phyloP scores from a whole-genome alignment of 2,888 invertebrate species.

The Nematopogon swammerdamellus region DNA sequence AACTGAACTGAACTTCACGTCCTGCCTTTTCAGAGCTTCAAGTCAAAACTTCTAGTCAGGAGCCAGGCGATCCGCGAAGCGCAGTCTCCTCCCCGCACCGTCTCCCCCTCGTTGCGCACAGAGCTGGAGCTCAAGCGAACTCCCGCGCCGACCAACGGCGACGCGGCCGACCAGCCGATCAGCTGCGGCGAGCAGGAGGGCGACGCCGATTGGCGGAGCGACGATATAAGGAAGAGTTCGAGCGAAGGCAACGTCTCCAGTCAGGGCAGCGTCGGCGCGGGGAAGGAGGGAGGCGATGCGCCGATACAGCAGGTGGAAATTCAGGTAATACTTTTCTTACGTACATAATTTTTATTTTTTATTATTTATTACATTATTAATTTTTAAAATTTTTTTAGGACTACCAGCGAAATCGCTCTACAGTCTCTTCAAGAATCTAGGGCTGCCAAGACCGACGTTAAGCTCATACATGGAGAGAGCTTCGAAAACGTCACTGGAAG shows the following conservation, averaged over 20 bases:
- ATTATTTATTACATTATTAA: too few relatives aligned
- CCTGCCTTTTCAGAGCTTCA: slow-evolving; percentile 53
- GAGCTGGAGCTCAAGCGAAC: background rate
- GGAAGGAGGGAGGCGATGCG: slow-evolving; percentile 17
- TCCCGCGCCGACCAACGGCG: slow-evolving; percentile 9
- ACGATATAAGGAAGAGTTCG: slow-evolving; percentile 1
- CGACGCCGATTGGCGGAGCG: slow-evolving; percentile 10
- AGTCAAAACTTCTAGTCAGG: slow-evolving; percentile 80
- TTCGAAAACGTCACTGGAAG: too few relatives aligned
- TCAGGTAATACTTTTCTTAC: too few relatives aligned
- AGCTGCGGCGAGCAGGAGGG: slow-evolving; percentile 13
- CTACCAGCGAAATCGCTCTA: too few relatives aligned
- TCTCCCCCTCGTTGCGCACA: slow-evolving; percentile 31
- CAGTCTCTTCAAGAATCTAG: too few relatives aligned
- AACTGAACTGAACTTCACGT: too few relatives aligned
- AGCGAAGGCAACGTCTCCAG: background rate
- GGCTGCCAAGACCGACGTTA: too few relatives aligned
- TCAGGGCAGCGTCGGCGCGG: background rate
- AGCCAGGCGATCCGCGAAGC: slow-evolving; percentile 90
- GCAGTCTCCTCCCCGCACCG: slow-evolving; percentile 60
- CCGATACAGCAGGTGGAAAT: slow-evolving; percentile 41
- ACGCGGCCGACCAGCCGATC: slow-evolving; percentile 9
- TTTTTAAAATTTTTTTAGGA: too few relatives aligned
- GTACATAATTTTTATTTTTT: too few relatives aligned
- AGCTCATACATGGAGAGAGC: too few relatives aligned